Percentiles rank a stretch among this genome's conserved stretches.
Evolutionary conservation across 2,797 vertebrate species (phyloP).

Genomic region (Typhlichthys eigenmanni): DNA sequence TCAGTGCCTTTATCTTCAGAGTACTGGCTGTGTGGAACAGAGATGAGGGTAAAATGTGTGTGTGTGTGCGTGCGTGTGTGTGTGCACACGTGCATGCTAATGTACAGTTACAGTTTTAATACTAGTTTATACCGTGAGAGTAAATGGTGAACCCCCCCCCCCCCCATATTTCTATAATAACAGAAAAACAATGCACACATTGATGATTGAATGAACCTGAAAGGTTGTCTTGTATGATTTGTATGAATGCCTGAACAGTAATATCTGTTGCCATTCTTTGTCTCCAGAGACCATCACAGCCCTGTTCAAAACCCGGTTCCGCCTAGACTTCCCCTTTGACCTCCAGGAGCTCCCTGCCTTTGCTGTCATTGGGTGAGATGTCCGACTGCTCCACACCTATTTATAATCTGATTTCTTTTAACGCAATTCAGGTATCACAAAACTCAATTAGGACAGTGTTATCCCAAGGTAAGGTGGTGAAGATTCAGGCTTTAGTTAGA

Average conservation of each 20-base stretch:
- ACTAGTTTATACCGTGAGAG: too few species aligned
- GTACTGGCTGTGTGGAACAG: conserved; percentile 95
- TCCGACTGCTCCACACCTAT: background rate
- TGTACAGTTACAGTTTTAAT: too few species aligned
- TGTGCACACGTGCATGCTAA: background rate
- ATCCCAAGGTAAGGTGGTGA: background rate
- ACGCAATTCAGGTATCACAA: background rate
- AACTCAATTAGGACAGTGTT: background rate
- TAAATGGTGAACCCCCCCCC: too few species aligned
- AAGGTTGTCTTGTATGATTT: background rate
- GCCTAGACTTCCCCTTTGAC: conserved; percentile 95
- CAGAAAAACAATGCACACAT: too few species aligned
- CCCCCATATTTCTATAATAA: too few species aligned
- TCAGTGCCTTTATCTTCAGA: conserved; percentile 98
- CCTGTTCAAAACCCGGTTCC: conserved; percentile 95
- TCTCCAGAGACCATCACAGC: conserved; percentile 92
- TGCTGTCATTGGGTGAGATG: conserved; percentile 91
- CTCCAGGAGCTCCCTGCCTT: conserved; percentile 96
- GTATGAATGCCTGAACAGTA: background rate
- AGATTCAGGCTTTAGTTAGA: conserved; percentile 6
- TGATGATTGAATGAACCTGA: background rate
- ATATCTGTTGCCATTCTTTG: background rate
- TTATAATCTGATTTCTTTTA: background rate
- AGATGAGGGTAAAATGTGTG: conserved; percentile 85
- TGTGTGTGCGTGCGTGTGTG: background rate